Percentiles rank a stretch among this genome's conserved stretches.
Evolutionary conservation across 2,888 invertebrate species (phyloP).

Genomic region (Palloptera scutellata): DNA sequence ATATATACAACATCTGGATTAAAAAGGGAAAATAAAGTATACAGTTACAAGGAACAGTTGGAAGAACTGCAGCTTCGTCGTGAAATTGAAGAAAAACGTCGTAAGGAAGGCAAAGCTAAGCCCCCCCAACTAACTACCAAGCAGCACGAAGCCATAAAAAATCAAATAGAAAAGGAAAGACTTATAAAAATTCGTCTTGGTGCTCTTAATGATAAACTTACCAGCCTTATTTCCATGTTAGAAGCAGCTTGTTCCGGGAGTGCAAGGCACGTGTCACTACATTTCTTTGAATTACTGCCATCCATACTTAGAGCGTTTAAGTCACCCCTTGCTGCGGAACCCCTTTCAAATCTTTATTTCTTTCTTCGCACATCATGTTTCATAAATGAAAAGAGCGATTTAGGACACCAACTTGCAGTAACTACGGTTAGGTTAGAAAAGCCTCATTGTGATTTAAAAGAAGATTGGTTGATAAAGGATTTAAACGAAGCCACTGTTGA

Average conservation of each 20-base stretch:
- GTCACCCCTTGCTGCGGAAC: slow-evolving; percentile 81
- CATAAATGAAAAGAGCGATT: slow-evolving; percentile 59
- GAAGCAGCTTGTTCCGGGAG: slow-evolving; percentile 58
- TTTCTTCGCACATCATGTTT: slow-evolving; percentile 70
- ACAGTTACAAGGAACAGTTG: slow-evolving; percentile 95
- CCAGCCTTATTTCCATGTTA: slow-evolving; percentile 54
- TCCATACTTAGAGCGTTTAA: slow-evolving; percentile 67
- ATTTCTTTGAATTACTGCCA: slow-evolving; percentile 56
- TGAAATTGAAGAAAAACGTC: slow-evolving; percentile 89
- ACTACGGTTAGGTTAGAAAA: slow-evolving; percentile 77
- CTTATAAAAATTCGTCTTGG: slow-evolving; percentile 76
- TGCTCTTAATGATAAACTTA: slow-evolving; percentile 65
- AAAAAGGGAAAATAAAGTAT: slow-evolving; percentile 94
- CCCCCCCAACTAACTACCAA: slow-evolving; percentile 81
- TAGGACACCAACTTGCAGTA: slow-evolving; percentile 73
- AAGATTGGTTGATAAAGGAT: slow-evolving; percentile 79
- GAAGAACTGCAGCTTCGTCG: slow-evolving; percentile 92
- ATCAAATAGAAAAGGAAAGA: slow-evolving; percentile 85
- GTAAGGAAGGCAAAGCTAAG: slow-evolving; percentile 79
- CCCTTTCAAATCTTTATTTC: slow-evolving; percentile 70
- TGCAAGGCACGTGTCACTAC: slow-evolving; percentile 53
- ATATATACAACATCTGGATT: slow-evolving; percentile 68
- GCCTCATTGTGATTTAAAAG: slow-evolving; percentile 82
- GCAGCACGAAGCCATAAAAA: slow-evolving; percentile 90
- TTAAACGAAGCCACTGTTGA: slow-evolving; percentile 72